phyloP scores from a whole-genome alignment of 2,113 vertebrate species.

The Ploceus nigricollis region DNA sequence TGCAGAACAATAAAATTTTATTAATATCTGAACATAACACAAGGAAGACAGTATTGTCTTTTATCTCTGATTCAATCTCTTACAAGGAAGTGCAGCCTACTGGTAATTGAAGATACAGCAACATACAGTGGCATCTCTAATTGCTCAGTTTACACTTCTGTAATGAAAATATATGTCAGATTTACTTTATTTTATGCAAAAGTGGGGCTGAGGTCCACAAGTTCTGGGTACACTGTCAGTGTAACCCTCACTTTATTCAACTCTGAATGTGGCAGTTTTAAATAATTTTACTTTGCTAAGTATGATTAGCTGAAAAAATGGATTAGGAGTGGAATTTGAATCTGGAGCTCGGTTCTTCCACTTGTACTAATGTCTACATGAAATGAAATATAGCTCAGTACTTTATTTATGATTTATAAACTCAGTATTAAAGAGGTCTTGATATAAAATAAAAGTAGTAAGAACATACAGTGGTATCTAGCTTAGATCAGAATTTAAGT shows the following conservation, averaged over 20 bases:
- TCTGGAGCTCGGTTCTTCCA: background rate
- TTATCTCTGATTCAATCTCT: background rate
- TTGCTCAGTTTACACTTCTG: background rate
- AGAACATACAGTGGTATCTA: background rate
- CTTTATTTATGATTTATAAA: background rate
- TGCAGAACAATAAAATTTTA: background rate
- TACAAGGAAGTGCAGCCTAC: background rate
- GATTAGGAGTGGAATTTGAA: background rate
- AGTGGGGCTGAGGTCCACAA: background rate
- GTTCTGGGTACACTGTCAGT: background rate
- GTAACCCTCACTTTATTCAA: background rate
- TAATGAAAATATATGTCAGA: background rate
- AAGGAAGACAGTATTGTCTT: background rate
- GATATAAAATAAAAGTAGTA: background rate
- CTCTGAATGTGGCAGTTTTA: background rate
- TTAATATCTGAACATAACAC: background rate
- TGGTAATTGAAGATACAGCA: background rate
- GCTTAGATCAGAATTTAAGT: background rate
- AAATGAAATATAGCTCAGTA: background rate
- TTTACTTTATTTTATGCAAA: background rate
- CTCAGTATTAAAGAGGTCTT: background rate
- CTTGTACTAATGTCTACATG: background rate
- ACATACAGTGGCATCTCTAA: background rate
- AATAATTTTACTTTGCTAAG: background rate
- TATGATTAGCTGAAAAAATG: background rate